Percentiles rank a stretch among this genome's conserved stretches.
These are phyloP conservation scores for Montipora efflorescens DNA, from an alignment of 64 coral and sea anemone species.

Conservation along the genomic window DNA sequence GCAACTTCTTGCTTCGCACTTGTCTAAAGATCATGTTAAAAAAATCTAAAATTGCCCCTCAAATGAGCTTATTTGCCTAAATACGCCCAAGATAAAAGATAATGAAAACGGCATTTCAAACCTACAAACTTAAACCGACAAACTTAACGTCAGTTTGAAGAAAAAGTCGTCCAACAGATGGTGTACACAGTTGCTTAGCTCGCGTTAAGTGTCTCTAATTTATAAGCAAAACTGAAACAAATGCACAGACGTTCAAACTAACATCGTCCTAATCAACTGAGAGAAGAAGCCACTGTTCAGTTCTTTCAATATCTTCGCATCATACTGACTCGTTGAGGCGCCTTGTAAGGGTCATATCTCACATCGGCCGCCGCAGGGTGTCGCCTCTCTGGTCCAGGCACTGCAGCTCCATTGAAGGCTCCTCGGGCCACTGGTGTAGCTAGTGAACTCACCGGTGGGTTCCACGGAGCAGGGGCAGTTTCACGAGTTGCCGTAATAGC, in stretches of 20 bases:
- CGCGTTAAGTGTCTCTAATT: background rate
- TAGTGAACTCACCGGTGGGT: conserved; percentile 28
- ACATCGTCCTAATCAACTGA: background rate
- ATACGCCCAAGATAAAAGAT: background rate
- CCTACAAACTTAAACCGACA: too few relatives aligned
- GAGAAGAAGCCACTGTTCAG: background rate
- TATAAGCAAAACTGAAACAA: background rate
- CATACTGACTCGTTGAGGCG: conserved; percentile 58
- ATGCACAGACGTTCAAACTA: background rate
- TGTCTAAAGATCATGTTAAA: background rate
- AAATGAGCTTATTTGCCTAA: background rate
- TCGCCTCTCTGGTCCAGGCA: conserved; percentile 78
- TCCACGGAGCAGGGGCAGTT: conserved; percentile 65
- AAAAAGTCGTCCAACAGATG: background rate
- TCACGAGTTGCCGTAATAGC: conserved; percentile 17
- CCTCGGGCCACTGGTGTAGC: conserved; percentile 54
- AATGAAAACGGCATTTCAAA: background rate
- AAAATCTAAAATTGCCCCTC: background rate
- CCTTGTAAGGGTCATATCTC: conserved; percentile 91
- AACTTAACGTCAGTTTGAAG: too few relatives aligned
- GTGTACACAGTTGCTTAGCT: too few relatives aligned
- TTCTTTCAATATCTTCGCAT: conserved; percentile 77
- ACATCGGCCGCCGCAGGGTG: conserved; percentile 73
- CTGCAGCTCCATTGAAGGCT: conserved; percentile 56
- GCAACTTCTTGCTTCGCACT: background rate